phyloP scores from a whole-genome alignment of 2,888 invertebrate species.

The Ophonus ardosiacus region DNA sequence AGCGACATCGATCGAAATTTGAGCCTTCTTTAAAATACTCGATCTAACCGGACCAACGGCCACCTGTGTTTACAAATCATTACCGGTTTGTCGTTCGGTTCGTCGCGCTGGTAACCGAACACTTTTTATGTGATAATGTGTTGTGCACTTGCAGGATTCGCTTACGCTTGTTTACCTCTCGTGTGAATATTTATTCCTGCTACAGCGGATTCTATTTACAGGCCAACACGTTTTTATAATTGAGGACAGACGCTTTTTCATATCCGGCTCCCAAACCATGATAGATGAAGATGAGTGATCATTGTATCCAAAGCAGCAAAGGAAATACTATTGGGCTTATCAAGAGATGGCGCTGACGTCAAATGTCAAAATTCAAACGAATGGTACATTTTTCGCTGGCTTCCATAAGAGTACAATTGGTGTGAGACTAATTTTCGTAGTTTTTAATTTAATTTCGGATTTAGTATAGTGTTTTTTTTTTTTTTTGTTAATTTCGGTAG shows the following conservation, averaged over 20 bases:
- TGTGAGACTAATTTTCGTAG: too few species aligned
- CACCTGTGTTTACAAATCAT: slow-evolving; percentile 56
- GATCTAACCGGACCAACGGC: slow-evolving; percentile 30
- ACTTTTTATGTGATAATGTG: slow-evolving; percentile 49
- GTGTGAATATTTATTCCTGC: slow-evolving; percentile 2
- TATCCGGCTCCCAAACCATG: too few species aligned
- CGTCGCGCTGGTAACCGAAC: slow-evolving; percentile 44
- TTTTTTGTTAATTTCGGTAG: too few species aligned
- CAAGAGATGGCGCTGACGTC: too few species aligned
- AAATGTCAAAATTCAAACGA: too few species aligned
- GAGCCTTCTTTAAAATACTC: slow-evolving; percentile 50
- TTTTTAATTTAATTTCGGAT: too few species aligned
- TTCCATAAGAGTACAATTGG: too few species aligned
- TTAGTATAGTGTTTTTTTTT: too few species aligned
- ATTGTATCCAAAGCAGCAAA: too few species aligned
- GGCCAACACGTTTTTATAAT: neutral
- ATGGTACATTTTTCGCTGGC: too few species aligned
- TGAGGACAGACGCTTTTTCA: neutral
- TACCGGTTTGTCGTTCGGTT: slow-evolving; percentile 49
- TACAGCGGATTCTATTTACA: neutral
- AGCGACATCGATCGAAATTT: slow-evolving; percentile 39
- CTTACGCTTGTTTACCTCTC: slow-evolving; percentile 15
- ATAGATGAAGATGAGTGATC: too few species aligned
- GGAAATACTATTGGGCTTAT: too few species aligned
- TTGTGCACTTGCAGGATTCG: slow-evolving; percentile 16